Evolutionary conservation across 2,797 vertebrate genomes (phyloP).

Genomic region (Balearica regulorum): DNA sequence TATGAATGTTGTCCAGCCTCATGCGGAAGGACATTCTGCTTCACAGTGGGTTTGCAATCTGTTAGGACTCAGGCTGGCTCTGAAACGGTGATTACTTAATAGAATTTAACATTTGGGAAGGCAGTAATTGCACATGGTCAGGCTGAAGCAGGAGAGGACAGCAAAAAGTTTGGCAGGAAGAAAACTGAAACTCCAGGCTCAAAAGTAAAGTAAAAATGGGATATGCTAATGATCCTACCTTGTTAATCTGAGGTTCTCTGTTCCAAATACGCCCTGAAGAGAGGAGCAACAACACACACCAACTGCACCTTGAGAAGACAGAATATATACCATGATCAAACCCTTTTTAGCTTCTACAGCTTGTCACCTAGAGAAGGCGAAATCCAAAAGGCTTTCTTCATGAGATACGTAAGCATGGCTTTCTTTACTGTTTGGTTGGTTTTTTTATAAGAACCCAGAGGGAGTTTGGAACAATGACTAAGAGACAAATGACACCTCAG

Average conservation of each 20-base stretch:
- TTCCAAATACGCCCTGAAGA: not conserved
- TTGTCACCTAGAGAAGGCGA: not conserved
- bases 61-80: conserved; percentile 43
- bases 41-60: conserved; percentile 61
- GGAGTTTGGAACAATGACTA: not conserved
- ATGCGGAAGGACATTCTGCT: conserved; percentile 44
- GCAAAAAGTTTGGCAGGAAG: not conserved
- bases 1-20: conserved; percentile 17
- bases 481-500: not conserved
- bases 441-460: not conserved
- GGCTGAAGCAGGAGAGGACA: not conserved
- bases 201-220: not conserved
- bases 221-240: not conserved
- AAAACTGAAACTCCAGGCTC: not conserved
- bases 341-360: not conserved
- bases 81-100: not conserved
- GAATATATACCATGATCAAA: not conserved
- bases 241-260: not conserved
- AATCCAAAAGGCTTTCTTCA: not conserved
- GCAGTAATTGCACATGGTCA: not conserved
- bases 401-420: not conserved
- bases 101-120: conserved; percentile 37
- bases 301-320: not conserved
- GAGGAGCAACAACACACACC: not conserved
- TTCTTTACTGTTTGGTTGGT: not conserved